These are phyloP conservation scores for Carollia perspicillata DNA, from an alignment of 2,113 vertebrate species.

Conservation along the genomic window DNA sequence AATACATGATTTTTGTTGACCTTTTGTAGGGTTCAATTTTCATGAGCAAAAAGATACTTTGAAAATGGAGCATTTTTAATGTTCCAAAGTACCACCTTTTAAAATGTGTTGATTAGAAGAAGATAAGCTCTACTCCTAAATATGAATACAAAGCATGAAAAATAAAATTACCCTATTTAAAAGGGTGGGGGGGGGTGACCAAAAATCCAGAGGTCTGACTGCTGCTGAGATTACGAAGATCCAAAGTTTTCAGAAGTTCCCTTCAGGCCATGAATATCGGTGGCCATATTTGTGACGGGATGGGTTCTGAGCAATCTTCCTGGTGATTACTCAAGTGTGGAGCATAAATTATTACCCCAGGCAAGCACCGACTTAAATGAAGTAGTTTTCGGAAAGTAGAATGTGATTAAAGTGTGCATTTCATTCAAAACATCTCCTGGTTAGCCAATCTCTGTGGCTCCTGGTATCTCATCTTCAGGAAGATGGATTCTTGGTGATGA, in stretches of 20 bases:
- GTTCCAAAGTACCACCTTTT: background rate
- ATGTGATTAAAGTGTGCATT: slow-evolving; percentile 76
- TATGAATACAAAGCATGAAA: background rate
- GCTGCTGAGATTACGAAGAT: slow-evolving; percentile 47
- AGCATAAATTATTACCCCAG: slow-evolving; percentile 75
- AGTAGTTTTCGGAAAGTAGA: slow-evolving; percentile 75
- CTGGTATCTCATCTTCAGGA: slow-evolving; percentile 61
- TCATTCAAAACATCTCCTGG: slow-evolving; percentile 72
- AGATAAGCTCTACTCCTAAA: background rate
- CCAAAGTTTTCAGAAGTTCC: slow-evolving; percentile 49
- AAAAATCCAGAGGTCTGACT: background rate
- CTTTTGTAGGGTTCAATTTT: background rate
- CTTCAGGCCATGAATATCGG: slow-evolving; percentile 44
- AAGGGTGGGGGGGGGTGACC: background rate
- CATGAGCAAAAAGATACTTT: background rate
- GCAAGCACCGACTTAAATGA: slow-evolving; percentile 73
- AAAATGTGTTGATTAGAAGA: background rate
- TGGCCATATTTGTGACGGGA: slow-evolving; percentile 51
- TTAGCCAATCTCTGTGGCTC: slow-evolving; percentile 59
- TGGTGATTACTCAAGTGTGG: slow-evolving; percentile 68
- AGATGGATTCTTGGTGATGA: slow-evolving; percentile 65
- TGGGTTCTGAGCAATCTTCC: slow-evolving; percentile 67
- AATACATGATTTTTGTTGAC: background rate
- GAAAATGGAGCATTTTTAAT: background rate
- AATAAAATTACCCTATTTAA: background rate